A percentile compares a stretch with the other conserved stretches of the same genome.
phyloP scores from a whole-genome alignment of 2,113 vertebrate species.

The Pitta sordida region DNA sequence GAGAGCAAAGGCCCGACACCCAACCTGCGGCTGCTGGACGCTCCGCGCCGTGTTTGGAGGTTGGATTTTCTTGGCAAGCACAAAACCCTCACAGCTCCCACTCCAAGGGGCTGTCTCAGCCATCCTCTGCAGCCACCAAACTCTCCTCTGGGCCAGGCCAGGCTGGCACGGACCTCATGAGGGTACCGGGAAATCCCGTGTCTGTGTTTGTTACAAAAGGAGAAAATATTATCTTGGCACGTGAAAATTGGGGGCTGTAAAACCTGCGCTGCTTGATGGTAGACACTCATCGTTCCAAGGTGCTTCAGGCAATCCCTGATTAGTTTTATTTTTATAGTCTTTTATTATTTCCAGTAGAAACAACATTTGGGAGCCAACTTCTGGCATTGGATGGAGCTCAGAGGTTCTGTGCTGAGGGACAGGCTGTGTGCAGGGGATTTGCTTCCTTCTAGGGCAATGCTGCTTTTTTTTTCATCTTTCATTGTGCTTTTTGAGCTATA shows the following conservation, averaged over 20 bases:
- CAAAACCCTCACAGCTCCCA: not conserved
- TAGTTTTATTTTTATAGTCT: not conserved
- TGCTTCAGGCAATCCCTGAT: not conserved
- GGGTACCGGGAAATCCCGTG: rapidly evolving
- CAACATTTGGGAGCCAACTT: not conserved
- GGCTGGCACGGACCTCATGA: rapidly evolving
- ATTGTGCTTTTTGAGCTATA: not conserved
- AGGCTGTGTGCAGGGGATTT: not conserved
- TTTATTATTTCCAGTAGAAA: not conserved
- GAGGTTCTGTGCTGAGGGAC: not conserved
- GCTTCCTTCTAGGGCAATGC: not conserved
- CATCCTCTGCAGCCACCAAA: rapidly evolving
- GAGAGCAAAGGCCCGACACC: not conserved
- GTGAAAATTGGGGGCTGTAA: not conserved
- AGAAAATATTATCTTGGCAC: not conserved
- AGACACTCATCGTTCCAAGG: not conserved
- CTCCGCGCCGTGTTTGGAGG: rapidly evolving
- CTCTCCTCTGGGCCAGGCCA: not conserved
- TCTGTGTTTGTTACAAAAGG: not conserved
- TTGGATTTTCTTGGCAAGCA: not conserved
- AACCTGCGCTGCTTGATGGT: rapidly evolving
- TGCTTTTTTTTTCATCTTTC: not conserved
- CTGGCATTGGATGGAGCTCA: rapidly evolving
- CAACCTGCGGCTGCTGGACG: rapidly evolving
- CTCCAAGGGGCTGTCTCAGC: not conserved